These are phyloP conservation scores for Lamproptera curius DNA, from an alignment of 2,888 invertebrate species.

Conservation along the genomic window DNA sequence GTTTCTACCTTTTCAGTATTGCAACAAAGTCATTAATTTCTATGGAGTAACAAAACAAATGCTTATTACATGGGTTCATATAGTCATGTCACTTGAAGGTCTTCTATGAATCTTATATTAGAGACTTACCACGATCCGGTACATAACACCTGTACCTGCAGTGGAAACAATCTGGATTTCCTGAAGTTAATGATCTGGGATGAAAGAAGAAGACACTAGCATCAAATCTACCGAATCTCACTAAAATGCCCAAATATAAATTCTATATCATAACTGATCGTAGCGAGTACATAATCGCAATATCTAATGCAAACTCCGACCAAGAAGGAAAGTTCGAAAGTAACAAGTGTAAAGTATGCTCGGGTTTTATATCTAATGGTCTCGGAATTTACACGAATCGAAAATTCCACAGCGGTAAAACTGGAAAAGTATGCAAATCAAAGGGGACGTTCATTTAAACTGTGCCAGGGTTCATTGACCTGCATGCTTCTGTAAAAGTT, in stretches of 20 bases:
- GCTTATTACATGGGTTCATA: conserved; percentile 3
- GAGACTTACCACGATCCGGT: conserved; percentile 14
- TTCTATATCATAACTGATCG: conserved; percentile 65
- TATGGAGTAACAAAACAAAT: background rate
- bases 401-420: conserved; percentile 45
- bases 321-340: conserved; percentile 68
- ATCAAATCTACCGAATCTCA: conserved; percentile 68
- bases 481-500: conserved; percentile 50
- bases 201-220: conserved; percentile 68
- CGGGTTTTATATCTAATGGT: conserved; percentile 66
- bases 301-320: conserved; percentile 72
- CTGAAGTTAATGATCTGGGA: conserved; percentile 57
- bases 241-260: conserved; percentile 68
- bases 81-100: background rate
- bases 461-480: conserved; percentile 50
- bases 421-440: conserved; percentile 37
- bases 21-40: conserved; percentile 9
- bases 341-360: conserved; percentile 67
- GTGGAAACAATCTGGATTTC: conserved; percentile 37
- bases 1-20: conserved; percentile 8
- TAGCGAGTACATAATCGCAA: conserved; percentile 74
- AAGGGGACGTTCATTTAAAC: conserved; percentile 38
- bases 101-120: conserved; percentile 1
- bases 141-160: conserved; percentile 23
- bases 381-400: conserved; percentile 75